Conservation (phyloP, 2,797 vertebrate species). For the Tauraco hartlaubi region DNA sequence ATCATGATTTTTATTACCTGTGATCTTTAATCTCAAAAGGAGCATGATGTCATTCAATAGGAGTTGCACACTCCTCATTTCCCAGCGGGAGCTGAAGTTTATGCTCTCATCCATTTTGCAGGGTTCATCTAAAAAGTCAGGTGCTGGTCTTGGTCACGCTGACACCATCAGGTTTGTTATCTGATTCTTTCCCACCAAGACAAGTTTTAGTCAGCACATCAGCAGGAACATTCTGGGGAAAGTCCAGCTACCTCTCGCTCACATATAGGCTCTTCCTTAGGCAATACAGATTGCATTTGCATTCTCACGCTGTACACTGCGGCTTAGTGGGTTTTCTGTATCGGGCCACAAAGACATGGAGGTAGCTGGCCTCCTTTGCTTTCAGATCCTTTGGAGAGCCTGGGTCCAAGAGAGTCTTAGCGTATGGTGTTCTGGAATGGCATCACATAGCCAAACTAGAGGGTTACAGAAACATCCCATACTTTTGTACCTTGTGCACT, state of each 20-base stretch:
- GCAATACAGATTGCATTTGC: neutral
- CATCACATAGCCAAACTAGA: neutral
- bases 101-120: neutral
- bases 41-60: neutral
- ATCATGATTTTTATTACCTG: neutral
- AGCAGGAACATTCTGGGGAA: neutral
- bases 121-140: neutral
- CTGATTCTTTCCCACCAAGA: neutral
- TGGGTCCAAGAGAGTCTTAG: neutral
- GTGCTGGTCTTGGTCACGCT: neutral
- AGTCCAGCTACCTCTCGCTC: neutral
- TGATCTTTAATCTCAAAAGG: neutral
- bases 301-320: fast-evolving
- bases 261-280: neutral
- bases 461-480: neutral
- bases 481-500: neutral
- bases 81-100: neutral
- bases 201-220: neutral
- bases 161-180: neutral
- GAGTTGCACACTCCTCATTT: neutral
- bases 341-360: neutral
- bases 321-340: neutral
- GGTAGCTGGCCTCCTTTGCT: neutral
- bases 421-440: neutral
- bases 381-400: neutral